Base-by-base conservation (phyloP, 2,888 invertebrate genomes). In the Agelastica alni region DNA sequence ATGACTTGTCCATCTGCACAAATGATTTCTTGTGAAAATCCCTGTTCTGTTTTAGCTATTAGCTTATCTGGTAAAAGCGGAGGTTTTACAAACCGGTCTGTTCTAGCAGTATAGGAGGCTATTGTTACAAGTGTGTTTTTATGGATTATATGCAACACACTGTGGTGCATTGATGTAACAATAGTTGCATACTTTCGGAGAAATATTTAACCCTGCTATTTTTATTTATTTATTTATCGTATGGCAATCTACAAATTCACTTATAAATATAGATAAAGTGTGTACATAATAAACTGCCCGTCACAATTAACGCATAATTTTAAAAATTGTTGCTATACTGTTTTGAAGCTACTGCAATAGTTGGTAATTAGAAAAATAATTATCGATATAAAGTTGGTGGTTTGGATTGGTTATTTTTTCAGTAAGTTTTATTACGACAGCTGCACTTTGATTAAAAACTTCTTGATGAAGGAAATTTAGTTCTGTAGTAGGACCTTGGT, bases 401-500 rank as follows among this genome's bases (percentile, higher is more conserved):
- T 22, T 22, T 22, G 22, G 22, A 22, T 22, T 22, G 22, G 22
- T 22, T 22, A 22, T 7, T 22, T 7, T 22, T 22, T 22, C 22
- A 22, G 22, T 22, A 22, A 22, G 22, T 22, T 22, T 22, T 22
- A 22, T 22, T 22, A 22, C 22, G 6, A 22, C 22, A 22, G 22
- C 22, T 22, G 22, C 22, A 22, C 22, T 22, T 22, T 22, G 22
- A 22, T 7, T 7, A 22, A 22, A 4, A 22, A 22, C 22, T 9
- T 28, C 28, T 13, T 18, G 12, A 6, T 39, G 17, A 18, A 16
- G 1, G 9, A 5, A 6, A 16, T 22, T 26, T 13, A 49, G n/a
- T 49, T 41, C 30, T 10, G 49, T 49, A 37, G 48, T 41, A 30
- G 37, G 26, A n/a, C 48, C 37, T 48, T 48, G 39, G n/a, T 49